Conservation (phyloP, 2,888 invertebrate genomes). For the Oscheius sp. region DNA sequence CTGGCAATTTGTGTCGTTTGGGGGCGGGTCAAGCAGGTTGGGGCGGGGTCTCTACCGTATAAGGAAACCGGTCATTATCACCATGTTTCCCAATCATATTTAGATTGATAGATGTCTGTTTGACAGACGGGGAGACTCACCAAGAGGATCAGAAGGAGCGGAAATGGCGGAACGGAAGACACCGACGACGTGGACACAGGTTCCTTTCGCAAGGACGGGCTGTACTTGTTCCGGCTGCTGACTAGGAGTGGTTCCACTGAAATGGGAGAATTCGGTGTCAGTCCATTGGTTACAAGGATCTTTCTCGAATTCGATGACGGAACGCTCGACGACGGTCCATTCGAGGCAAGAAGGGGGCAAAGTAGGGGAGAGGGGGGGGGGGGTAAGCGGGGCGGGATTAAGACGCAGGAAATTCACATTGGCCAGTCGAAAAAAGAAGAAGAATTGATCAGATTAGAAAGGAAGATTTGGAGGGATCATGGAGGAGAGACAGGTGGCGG, state of each 20-base stretch:
- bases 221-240: conserved; percentile 50
- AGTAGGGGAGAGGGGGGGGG: conserved; percentile 1
- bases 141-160: conserved; percentile 12
- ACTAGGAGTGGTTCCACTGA: conserved; percentile 32
- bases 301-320: conserved; percentile 13
- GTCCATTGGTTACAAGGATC: background rate
- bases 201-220: conserved; percentile 65
- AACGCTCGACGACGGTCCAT: conserved; percentile 30
- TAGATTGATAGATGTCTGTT: no score
- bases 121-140: no score
- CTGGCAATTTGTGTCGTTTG: background rate
- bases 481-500: background rate
- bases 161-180: conserved; percentile 56
- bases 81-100: background rate
- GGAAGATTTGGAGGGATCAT: background rate
- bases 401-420: conserved; percentile 20
- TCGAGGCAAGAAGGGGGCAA: background rate
- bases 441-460: no score
- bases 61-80: background rate
- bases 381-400: conserved; percentile 28
- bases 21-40: conserved; percentile 16
- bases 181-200: conserved; percentile 64
- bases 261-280: background rate
- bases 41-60: conserved; percentile 15
- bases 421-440: conserved; percentile 13